Evolutionary conservation across 2,113 vertebrate species (phyloP).

Genomic region (Acrocephalus kingi): DNA sequence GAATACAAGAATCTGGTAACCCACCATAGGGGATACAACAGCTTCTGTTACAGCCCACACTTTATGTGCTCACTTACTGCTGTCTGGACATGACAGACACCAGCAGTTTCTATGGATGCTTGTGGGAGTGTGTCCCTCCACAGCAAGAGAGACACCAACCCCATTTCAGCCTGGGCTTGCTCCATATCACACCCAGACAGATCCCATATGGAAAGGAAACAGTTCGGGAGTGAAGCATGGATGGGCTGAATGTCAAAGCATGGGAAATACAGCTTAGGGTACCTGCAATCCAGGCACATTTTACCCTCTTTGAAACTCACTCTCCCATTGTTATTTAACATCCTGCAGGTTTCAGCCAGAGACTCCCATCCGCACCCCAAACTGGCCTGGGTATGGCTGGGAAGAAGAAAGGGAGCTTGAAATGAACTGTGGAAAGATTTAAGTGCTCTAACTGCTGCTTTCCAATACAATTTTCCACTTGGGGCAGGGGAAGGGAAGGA

Average conservation of each 20-base stretch:
- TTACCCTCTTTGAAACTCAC: conserved; percentile 12
- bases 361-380: conserved; percentile 19
- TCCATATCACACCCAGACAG: neutral
- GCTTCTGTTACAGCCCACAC: neutral
- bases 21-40: neutral
- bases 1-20: neutral
- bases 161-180: neutral
- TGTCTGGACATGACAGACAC: neutral
- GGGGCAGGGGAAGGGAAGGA: conserved; percentile 52
- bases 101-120: neutral
- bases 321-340: conserved; percentile 63
- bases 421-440: conserved; percentile 71
- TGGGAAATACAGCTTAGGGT: conserved; percentile 18
- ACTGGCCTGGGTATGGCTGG: conserved; percentile 60
- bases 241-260: neutral
- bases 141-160: neutral
- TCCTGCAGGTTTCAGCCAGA: conserved; percentile 56
- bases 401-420: conserved; percentile 63
- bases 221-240: neutral
- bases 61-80: neutral
- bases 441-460: conserved; percentile 59
- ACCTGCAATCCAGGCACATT: conserved; percentile 28
- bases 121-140: accelerated
- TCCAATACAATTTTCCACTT: conserved; percentile 68
- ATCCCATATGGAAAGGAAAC: neutral